Conservation (phyloP, 2,888 invertebrate genomes). For the Vanessa cardui region DNA sequence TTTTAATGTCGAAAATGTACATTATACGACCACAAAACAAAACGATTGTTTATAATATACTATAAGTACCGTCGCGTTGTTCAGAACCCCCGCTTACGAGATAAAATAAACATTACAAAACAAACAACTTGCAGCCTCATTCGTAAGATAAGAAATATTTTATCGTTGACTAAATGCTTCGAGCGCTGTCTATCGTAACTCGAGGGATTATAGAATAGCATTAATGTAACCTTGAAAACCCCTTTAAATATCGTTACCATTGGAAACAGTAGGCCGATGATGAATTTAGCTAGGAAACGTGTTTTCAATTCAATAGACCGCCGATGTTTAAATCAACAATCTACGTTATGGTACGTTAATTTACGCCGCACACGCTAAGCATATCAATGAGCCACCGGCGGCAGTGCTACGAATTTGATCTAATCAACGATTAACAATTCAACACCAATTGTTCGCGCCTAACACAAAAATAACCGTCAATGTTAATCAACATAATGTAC, state of each 20-base stretch:
- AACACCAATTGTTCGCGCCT: slow-evolving; percentile 52
- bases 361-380: slow-evolving; percentile 57
- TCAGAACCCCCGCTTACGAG: slow-evolving; percentile 27
- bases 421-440: slow-evolving; percentile 53
- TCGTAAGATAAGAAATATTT: slow-evolving; percentile 35
- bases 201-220: slow-evolving; percentile 22
- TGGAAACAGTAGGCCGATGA: slow-evolving; percentile 32
- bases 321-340: slow-evolving; percentile 42
- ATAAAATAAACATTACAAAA: slow-evolving; percentile 37
- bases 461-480: slow-evolving; percentile 47
- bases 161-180: slow-evolving; percentile 22
- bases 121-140: slow-evolving; percentile 33
- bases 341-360: slow-evolving; percentile 61
- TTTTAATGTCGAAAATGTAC: slow-evolving; percentile 32
- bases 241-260: not conserved
- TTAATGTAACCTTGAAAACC: slow-evolving; percentile 12
- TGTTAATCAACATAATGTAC: slow-evolving; percentile 47
- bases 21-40: slow-evolving; percentile 25
- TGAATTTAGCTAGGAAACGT: slow-evolving; percentile 6
- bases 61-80: slow-evolving; percentile 23
- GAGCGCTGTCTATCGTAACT: slow-evolving; percentile 17
- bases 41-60: slow-evolving; percentile 34
- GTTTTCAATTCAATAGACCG: slow-evolving; percentile 47
- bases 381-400: slow-evolving; percentile 58
- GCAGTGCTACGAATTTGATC: slow-evolving; percentile 53